Conservation (phyloP, 1,140 invertebrate species). For the Pseudomyrmex dendroicus region DNA sequence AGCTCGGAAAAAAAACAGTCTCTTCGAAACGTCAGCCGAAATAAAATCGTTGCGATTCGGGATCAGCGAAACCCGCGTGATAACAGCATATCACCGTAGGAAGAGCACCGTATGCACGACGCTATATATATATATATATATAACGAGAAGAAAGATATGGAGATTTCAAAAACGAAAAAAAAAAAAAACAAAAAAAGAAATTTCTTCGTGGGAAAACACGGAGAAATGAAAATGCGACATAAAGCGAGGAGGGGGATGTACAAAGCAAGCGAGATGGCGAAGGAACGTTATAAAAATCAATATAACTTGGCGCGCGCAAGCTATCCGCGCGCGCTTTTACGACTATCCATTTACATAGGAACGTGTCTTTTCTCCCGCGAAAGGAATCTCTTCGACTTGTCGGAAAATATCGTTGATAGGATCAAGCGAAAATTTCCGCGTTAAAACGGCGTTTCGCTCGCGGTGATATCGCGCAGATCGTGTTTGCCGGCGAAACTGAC, state of each 20-base stretch:
- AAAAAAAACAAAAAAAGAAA: slow-evolving; percentile 12
- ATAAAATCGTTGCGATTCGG: no score
- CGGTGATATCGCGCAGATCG: not conserved
- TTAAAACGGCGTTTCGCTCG: not conserved
- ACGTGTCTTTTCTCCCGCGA: not conserved
- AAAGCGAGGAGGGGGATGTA: not conserved
- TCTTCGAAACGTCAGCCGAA: no score
- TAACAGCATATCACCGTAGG: no score
- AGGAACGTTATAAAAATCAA: slow-evolving; percentile 43
- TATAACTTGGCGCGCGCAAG: slow-evolving; percentile 28
- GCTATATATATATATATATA: not conserved
- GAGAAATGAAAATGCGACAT: slow-evolving; percentile 16
- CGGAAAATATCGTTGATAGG: not conserved
- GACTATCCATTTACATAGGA: slow-evolving; percentile 37
- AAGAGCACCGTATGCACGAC: no score
- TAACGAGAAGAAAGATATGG: not conserved
- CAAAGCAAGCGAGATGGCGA: slow-evolving; percentile 1
- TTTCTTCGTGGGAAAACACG: not conserved
- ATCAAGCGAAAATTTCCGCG: not conserved
- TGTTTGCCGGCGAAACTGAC: not conserved
- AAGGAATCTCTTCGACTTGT: not conserved
- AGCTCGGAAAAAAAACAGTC: no score
- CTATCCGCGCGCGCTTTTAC: slow-evolving; percentile 32
- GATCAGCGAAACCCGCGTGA: no score
- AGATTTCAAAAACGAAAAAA: not conserved